Percentiles rank a stretch among this genome's conserved stretches.
These are phyloP conservation scores for Macaca nemestrina DNA, from an alignment of 2,113 vertebrate genomes.

Conservation along the genomic window DNA sequence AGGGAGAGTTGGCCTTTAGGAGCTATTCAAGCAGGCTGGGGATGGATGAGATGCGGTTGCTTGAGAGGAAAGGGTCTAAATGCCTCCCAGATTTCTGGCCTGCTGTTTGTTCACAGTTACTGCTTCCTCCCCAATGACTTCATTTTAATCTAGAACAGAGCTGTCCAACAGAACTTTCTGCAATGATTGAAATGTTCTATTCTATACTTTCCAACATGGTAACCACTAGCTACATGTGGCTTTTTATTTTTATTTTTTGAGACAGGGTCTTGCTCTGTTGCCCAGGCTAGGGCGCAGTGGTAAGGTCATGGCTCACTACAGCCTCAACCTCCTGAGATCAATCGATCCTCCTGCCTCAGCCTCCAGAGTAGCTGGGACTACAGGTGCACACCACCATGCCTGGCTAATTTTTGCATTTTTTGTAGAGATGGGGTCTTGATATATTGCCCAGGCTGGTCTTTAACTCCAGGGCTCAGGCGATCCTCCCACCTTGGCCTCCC, in stretches of 20 bases:
- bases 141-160: neutral
- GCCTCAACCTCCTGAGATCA: no score
- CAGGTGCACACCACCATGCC: no score
- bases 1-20: neutral
- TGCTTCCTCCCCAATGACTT: neutral
- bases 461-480: no score
- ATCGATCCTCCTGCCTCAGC: no score
- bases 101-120: neutral
- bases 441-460: no score
- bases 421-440: no score
- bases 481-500: no score
- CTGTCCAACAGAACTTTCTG: neutral
- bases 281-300: no score
- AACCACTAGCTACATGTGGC: fast-evolving
- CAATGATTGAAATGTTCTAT: fast-evolving
- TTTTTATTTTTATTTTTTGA: neutral
- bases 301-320: no score
- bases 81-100: conserved; percentile 4
- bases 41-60: fast-evolving
- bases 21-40: neutral
- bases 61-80: neutral
- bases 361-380: no score
- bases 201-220: fast-evolving
- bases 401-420: no score
- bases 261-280: no score